Base-by-base conservation (phyloP, 2,113 vertebrate species). In the Spea multiplicata region DNA sequence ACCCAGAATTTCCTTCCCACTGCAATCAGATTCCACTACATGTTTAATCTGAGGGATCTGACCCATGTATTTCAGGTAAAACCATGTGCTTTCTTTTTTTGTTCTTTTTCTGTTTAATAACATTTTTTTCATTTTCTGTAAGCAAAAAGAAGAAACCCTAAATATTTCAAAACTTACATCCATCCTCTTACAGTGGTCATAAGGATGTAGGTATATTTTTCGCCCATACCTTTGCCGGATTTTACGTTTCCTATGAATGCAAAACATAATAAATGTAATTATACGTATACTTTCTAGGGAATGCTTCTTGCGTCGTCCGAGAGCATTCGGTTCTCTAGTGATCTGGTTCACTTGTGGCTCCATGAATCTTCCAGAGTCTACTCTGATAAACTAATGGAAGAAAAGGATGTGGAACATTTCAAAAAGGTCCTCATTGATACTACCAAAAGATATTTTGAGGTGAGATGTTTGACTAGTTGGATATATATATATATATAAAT, bases 41-140 rank as follows among this genome's bases (percentile, higher is more conserved):
- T 84, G 86, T 95, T 96, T 88, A 89, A 94, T 89, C 85, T 94
- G 74, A 84, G 91, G 82, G 87, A 93, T 84, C 85, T 92, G 71
- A 90, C 88, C 44, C 82, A 70, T 78, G 84, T 91, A 83, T 93
- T 93, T 82, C 89, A 93, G 88, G 91, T 92, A 84, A 77, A 64
- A 44, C 10, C 61, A 13, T 5, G 30, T 14, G 5, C 9, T 52
- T 52, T 52, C 50, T 52, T 52, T 52, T 52, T 52, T 10, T 52
- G 50, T 52, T 10, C 49, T 52, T 52, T 52, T 52, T 52, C 9
- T 52, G 6, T 52, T 7, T 52, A 7, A 52, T 52, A 52, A 2
- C 6, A 52, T 10, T 7, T 52, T 52, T 52, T 52, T 30, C 30
- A 30, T 30, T 30, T 30, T 30, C 30, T 30, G 30, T 2, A 30